Base-by-base conservation (phyloP, 2,888 invertebrate species). In the Andrena hattorfiana region DNA sequence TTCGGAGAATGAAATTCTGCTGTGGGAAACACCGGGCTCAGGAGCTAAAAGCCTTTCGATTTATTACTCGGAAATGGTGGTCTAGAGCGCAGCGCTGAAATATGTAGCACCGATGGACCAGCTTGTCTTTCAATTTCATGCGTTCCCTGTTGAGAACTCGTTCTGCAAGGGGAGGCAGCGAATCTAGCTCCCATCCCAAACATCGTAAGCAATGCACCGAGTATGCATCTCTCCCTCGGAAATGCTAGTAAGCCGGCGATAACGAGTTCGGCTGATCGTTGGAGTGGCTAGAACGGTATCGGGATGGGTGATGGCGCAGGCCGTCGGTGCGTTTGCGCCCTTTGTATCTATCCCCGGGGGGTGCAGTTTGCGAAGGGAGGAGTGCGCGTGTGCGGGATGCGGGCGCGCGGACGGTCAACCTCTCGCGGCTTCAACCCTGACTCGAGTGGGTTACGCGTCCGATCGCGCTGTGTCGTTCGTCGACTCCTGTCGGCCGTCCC, bases 331-430 rank as follows among this genome's bases (percentile, higher is more conserved):
- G 77, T 30, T 69, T 78, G 78, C 64, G 73, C 78, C 66, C 20
- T 32, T 20, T 48, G n/a, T 6, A 30, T n/a, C 30, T 42, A 42
- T 16, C 42, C 13, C 42, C 42, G 13, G 64, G 56, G 72, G 71
- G 66, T 66, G 63, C 64, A 74, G 77, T 74, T 75, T 51, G 60
- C 67, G 68, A 75, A 42, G 78, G 68, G 82, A 71, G 64, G 10
- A 70, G n/a, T 10, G 68, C 23, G 67, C 63, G 77, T 42, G 32
- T 75, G 64, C 63, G 64, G 16, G 28, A 35, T 48, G 42, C 28
- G 20, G 32, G 67, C 74, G 59, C 35, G 42, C 42, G 42, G 42
- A 42, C 42, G 42, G 42, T 42, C 42, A 42, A 42, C 42, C 54
- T 23, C 54, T n/a, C 7, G 70, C 67, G 63, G n/a, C 13, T 54